Evolutionary conservation across 2,888 invertebrate species (phyloP), one percentile per base, ranked within the genome.

Genomic region (Steinernema scapterisci): DNA sequence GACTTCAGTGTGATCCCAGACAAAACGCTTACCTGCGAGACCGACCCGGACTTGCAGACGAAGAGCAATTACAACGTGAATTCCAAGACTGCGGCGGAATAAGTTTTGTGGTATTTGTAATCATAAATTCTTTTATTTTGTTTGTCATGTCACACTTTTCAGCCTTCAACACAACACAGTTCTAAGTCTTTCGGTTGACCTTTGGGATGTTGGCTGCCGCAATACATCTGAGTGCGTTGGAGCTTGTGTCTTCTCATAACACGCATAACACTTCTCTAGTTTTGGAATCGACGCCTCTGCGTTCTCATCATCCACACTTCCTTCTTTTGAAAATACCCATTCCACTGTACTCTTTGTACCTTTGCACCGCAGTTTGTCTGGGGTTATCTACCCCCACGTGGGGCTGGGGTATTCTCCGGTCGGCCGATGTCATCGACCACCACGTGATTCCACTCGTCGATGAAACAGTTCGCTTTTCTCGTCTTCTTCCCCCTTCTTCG

Each of bases 41-140:
- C 16, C 31, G 63, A 63, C 19, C 63, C 63, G 9, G 63, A 63
- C 63, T 25, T 63, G 27, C 27, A 25, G 16, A 63, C 63, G 63
- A 63, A 63, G 63, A 63, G 63, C 31, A 63, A 63, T 31, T 63
- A 63, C 63, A 63, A 63, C 63, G 13, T 63, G 27, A 27, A 63
- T 31, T 31, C 48, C 7, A 48, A 48, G 48, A 48, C 48, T 9
- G 38, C 38, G 9, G 38, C 38, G 9, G 38, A 38, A 38, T 38
- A 38, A 38, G n/a, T n/a, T n/a, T n/a, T 38, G 38, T 38, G 38
- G 38, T 38, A 6, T 38, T 38, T 38, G 9, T 38, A 9, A n/a
- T 38, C 5, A 9, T 38, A 38, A 38, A 38, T 38, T 3, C 9
- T 6, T 38, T 3, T 38, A 38, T 38, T 38, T 38, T 38, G 38